These are phyloP conservation scores for Helobdella robusta DNA, from an alignment of 2,888 invertebrate genomes.

Conservation along the genomic window DNA sequence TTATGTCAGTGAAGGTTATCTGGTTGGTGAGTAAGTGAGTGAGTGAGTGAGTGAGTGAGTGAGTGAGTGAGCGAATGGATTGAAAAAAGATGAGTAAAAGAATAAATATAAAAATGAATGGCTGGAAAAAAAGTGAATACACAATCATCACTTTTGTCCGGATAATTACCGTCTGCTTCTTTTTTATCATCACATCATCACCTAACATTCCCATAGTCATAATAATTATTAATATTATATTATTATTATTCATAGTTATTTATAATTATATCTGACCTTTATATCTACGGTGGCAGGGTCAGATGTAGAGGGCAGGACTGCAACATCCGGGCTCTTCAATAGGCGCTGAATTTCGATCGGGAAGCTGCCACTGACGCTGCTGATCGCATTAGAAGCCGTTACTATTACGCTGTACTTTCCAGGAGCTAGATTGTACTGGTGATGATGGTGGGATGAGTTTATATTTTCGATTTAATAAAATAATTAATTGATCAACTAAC, in stretches of 20 bases:
- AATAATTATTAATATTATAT: background rate
- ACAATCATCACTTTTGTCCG: constrained; percentile 9
- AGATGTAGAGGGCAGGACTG: background rate
- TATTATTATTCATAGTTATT: background rate
- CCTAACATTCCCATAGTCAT: no score
- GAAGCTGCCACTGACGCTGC: background rate
- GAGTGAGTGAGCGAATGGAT: no score
- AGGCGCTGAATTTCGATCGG: background rate
- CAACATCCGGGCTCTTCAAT: background rate
- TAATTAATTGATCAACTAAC: background rate
- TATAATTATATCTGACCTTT: background rate
- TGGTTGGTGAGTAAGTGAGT: no score
- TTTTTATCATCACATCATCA: background rate
- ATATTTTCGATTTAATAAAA: background rate
- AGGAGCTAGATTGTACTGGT: constrained; percentile 9
- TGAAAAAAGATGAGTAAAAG: no score
- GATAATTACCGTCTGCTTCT: constrained; percentile 26
- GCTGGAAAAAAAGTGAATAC: background rate
- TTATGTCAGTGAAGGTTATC: constrained; percentile 35
- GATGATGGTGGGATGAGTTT: background rate
- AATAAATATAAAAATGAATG: background rate
- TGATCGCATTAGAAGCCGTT: constrained; percentile 13
- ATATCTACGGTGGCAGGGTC: constrained; percentile 14
- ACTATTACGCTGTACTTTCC: constrained; percentile 10
- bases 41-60: no score